A percentile compares a stretch with the other conserved stretches of the same genome.
Evolutionary conservation across 2,797 vertebrate genomes (phyloP).

Genomic region (Falco cherrug): DNA sequence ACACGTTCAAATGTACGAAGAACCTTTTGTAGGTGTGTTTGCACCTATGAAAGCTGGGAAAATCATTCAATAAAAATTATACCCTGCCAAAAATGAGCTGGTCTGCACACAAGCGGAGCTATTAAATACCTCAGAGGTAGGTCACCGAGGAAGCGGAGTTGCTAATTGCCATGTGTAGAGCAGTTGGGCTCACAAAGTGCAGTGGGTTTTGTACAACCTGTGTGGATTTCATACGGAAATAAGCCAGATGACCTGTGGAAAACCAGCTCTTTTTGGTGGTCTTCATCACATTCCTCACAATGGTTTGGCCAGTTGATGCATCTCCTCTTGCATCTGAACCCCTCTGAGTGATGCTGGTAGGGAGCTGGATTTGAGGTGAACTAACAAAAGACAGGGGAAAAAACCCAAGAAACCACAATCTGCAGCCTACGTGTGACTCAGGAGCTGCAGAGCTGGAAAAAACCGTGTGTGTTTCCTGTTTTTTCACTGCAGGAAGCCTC

Average conservation of each 20-base stretch:
- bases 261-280: not conserved
- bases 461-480: accelerated
- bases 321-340: not conserved
- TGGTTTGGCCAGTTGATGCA: not conserved
- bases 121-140: not conserved
- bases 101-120: not conserved
- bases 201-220: not conserved
- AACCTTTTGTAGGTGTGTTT: not conserved
- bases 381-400: not conserved
- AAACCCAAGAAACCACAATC: not conserved
- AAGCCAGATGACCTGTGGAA: not conserved
- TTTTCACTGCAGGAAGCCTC: not conserved
- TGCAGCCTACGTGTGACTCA: not conserved
- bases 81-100: not conserved
- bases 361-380: not conserved
- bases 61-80: not conserved
- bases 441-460: not conserved
- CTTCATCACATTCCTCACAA: not conserved
- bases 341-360: no score
- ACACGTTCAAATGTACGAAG: no score
- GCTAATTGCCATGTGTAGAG: not conserved
- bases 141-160: not conserved
- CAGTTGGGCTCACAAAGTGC: not conserved
- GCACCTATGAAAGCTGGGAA: not conserved
- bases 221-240: not conserved